These are phyloP conservation scores for Cyanoliseus patagonus DNA, from an alignment of 2,113 vertebrate genomes.

Conservation along the genomic window DNA sequence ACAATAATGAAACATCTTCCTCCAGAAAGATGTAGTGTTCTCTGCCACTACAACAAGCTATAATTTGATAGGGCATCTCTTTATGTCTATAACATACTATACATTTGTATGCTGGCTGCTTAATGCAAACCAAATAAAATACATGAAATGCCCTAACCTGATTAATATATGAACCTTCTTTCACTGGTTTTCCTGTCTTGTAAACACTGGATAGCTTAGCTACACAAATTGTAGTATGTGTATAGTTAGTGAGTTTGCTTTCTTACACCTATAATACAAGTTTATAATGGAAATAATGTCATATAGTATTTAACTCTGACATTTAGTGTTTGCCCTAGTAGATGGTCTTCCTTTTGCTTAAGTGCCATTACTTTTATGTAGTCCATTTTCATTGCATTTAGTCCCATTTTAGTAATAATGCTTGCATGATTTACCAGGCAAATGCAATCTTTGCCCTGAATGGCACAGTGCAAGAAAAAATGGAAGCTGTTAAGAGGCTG, in stretches of 20 bases:
- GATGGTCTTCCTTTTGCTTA: constrained; percentile 82
- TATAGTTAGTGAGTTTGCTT: constrained; percentile 68
- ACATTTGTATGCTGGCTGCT: not conserved
- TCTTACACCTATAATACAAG: constrained; percentile 72
- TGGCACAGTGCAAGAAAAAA: constrained; percentile 86
- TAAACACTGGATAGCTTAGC: constrained; percentile 49
- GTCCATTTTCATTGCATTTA: constrained; percentile 86
- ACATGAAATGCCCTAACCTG: not conserved
- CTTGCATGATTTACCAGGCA: constrained; percentile 97
- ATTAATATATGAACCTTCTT: not conserved
- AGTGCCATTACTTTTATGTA: constrained; percentile 83
- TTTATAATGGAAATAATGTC: constrained; percentile 78
- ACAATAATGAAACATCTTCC: not conserved
- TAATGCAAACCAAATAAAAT: not conserved
- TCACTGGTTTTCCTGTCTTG: not conserved
- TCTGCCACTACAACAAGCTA: not conserved
- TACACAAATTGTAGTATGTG: constrained; percentile 17
- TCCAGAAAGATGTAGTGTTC: not conserved
- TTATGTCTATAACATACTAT: not conserved
- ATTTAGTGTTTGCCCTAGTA: constrained; percentile 79
- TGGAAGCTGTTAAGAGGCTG: constrained; percentile 96
- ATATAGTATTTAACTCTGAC: constrained; percentile 81
- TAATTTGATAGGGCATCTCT: not conserved
- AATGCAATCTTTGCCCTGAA: constrained; percentile 92
- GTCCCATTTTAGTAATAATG: constrained; percentile 93